phyloP scores from a whole-genome alignment of 2,888 invertebrate species.

The Tinea semifulvella region DNA sequence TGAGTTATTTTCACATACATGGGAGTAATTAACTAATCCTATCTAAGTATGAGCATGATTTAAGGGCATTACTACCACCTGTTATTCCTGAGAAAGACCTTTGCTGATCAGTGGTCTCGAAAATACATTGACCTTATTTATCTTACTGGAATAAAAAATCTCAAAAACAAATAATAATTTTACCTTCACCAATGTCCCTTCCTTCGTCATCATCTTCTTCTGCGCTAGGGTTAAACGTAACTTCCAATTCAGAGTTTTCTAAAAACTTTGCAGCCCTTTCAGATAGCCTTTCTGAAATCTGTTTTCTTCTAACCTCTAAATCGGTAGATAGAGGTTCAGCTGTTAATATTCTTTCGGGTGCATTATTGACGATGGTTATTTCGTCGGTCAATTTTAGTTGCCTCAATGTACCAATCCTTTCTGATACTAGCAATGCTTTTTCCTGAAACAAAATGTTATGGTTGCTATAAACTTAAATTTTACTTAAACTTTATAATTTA shows the following conservation, averaged over 20 bases:
- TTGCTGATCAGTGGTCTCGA: no score
- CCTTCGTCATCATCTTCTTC: constrained; percentile 35
- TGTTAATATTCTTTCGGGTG: constrained; percentile 38
- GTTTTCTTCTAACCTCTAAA: constrained; percentile 35
- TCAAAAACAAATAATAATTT: no score
- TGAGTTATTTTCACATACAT: no score
- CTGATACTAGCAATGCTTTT: constrained; percentile 47
- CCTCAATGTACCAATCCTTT: constrained; percentile 39
- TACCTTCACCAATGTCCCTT: constrained; percentile 23
- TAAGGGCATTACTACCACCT: no score
- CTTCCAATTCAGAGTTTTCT: constrained; percentile 42
- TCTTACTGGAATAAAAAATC: no score
- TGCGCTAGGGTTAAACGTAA: constrained; percentile 38
- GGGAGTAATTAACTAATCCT: no score
- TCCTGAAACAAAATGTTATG: no score
- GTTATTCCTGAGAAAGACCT: no score
- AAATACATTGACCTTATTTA: no score
- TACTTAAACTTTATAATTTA: no score
- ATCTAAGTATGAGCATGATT: no score
- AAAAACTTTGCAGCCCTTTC: constrained; percentile 40
- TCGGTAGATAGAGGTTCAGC: constrained; percentile 41
- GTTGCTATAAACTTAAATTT: no score
- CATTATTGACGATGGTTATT: constrained; percentile 43
- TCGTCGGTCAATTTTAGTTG: constrained; percentile 45
- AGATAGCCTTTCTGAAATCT: constrained; percentile 46